These are phyloP conservation scores for Limnephilus marmoratus DNA, from an alignment of 2,888 invertebrate species.

Conservation along the genomic window DNA sequence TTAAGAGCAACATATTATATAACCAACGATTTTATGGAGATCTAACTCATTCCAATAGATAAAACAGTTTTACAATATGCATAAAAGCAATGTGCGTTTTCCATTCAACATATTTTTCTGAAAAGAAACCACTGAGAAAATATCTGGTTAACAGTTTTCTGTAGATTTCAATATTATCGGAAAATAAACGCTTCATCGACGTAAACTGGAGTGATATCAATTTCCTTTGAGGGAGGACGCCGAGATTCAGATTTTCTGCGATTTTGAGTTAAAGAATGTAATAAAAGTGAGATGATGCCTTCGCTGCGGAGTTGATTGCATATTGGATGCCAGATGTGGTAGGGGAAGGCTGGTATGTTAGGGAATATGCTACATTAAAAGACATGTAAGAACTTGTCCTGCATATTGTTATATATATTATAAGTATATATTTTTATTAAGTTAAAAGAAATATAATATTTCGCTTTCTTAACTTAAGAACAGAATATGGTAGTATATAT, in stretches of 20 bases:
- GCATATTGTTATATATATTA: neutral
- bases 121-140: neutral
- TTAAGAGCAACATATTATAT: neutral
- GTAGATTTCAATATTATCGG: neutral
- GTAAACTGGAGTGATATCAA: slow-evolving; percentile 5
- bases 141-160: neutral
- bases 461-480: no score
- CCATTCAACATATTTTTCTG: neutral
- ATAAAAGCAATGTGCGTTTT: neutral
- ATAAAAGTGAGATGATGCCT: slow-evolving; percentile 29
- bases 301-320: slow-evolving; percentile 7
- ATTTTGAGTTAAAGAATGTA: slow-evolving; percentile 31
- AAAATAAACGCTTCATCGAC: slow-evolving; percentile 11
- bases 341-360: neutral
- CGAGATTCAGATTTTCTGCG: slow-evolving; percentile 16
- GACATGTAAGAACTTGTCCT: neutral
- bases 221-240: slow-evolving; percentile 18
- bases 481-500: no score
- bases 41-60: neutral
- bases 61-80: neutral
- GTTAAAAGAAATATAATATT: no score
- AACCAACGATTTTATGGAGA: neutral
- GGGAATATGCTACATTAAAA: neutral
- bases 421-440: no score
- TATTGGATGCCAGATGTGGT: neutral